Evolutionary conservation across 2,797 vertebrate genomes (phyloP).

Genomic region (Parauchenoglanis punctatus): DNA sequence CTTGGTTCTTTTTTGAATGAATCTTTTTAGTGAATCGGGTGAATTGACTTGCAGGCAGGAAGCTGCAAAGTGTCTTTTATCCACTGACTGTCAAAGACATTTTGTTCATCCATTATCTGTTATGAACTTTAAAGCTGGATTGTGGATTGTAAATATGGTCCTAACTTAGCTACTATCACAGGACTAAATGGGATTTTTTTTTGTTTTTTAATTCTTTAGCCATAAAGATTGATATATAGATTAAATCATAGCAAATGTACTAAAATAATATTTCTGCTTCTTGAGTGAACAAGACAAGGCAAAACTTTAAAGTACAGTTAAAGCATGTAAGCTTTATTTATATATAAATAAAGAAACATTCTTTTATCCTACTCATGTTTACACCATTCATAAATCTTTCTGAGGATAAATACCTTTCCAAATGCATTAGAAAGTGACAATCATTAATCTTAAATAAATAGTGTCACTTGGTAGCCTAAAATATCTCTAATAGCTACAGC

Average conservation of each 20-base stretch:
- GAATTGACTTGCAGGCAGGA: neutral
- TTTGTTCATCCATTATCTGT: neutral
- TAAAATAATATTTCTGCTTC: neutral
- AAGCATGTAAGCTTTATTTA: conserved; percentile 27
- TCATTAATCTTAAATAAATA: neutral
- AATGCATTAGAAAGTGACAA: neutral
- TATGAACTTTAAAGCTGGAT: neutral
- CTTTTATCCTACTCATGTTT: neutral
- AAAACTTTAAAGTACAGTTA: neutral
- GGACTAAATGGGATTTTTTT: neutral
- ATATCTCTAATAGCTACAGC: neutral
- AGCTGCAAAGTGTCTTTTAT: neutral
- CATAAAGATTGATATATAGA: neutral
- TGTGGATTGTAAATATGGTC: neutral
- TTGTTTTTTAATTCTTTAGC: neutral
- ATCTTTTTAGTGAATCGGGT: neutral
- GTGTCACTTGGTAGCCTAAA: neutral
- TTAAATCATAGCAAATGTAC: neutral
- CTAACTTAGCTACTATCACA: neutral
- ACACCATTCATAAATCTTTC: conserved; percentile 9
- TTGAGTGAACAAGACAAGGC: neutral
- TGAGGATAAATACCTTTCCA: conserved; percentile 4
- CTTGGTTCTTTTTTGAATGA: neutral
- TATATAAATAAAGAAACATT: conserved; percentile 44
- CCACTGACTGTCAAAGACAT: neutral